phyloP scores from a whole-genome alignment of 2,113 vertebrate species.

The Podarcis raffonei region DNA sequence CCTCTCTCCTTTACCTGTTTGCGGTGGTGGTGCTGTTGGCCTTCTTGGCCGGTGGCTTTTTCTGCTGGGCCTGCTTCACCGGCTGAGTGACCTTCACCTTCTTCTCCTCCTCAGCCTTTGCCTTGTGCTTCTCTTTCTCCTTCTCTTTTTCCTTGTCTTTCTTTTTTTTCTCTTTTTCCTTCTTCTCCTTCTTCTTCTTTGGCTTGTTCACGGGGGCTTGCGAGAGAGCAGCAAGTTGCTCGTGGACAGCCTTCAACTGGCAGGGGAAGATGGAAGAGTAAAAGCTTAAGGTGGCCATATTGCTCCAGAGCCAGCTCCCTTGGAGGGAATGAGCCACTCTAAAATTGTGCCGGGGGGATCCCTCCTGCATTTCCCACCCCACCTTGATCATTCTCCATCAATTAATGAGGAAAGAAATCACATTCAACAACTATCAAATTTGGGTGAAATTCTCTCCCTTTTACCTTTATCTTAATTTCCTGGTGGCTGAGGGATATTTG shows the following conservation, averaged over 20 bases:
- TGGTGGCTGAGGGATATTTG: too few species aligned
- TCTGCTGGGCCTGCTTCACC: constrained; percentile 83
- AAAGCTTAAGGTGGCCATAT: neutral
- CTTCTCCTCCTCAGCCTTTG: constrained; percentile 86
- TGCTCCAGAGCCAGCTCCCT: neutral
- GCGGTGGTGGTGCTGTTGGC: constrained; percentile 84
- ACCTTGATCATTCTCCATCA: too few species aligned
- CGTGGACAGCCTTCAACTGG: constrained; percentile 89
- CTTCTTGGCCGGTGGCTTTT: constrained; percentile 89
- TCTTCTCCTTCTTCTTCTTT: constrained; percentile 93
- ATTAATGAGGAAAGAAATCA: too few species aligned
- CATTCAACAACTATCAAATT: too few species aligned
- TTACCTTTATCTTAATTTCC: too few species aligned
- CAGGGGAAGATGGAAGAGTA: constrained; percentile 14
- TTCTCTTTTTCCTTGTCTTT: constrained; percentile 83
- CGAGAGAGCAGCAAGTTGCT: constrained; percentile 88
- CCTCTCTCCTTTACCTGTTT: constrained; percentile 66
- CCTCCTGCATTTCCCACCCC: too few species aligned
- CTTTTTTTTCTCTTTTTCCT: constrained; percentile 85
- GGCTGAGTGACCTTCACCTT: constrained; percentile 84
- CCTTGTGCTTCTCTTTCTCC: constrained; percentile 82
- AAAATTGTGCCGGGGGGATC: too few species aligned
- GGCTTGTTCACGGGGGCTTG: constrained; percentile 88
- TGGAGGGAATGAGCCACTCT: neutral
- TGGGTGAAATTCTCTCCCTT: too few species aligned